Evolutionary conservation across 2,888 invertebrate species (phyloP).

Genomic region (Plemyria rubiginata): DNA sequence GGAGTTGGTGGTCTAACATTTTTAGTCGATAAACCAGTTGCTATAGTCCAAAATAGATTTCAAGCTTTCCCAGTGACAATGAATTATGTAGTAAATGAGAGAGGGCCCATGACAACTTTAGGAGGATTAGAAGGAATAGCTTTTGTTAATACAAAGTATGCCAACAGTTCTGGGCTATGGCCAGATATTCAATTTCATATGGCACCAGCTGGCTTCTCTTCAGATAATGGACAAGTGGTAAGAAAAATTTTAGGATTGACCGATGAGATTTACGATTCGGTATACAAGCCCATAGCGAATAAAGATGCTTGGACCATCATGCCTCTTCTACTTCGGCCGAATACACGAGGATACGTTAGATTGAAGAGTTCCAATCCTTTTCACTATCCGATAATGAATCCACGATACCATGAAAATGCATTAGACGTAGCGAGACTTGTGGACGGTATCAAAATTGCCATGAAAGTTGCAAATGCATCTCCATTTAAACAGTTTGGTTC

Average conservation of each 20-base stretch:
- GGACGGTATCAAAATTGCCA: conserved; percentile 92
- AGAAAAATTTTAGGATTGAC: conserved; percentile 91
- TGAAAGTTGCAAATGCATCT: conserved; percentile 89
- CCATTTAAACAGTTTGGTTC: conserved; percentile 93
- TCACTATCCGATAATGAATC: conserved; percentile 94
- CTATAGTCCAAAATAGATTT: conserved; percentile 91
- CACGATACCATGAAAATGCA: conserved; percentile 95
- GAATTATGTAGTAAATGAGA: conserved; percentile 91
- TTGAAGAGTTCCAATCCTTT: conserved; percentile 93
- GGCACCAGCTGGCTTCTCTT: conserved; percentile 94
- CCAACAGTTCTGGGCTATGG: conserved; percentile 90
- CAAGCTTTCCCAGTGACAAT: conserved; percentile 92
- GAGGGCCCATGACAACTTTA: conserved; percentile 94
- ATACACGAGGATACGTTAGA: conserved; percentile 91
- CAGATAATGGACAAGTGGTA: conserved; percentile 90
- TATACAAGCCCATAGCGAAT: conserved; percentile 92
- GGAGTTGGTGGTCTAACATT: conserved; percentile 93
- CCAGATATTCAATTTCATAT: conserved; percentile 97
- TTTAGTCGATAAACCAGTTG: conserved; percentile 92
- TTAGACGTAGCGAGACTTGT: conserved; percentile 91
- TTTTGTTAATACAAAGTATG: conserved; percentile 93
- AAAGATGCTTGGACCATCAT: conserved; percentile 93
- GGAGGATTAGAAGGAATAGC: conserved; percentile 95
- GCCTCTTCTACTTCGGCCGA: conserved; percentile 92
- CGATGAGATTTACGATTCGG: conserved; percentile 91